Evolutionary conservation across 2,888 invertebrate species (phyloP).

Genomic region (Fissipunctia ypsillon): DNA sequence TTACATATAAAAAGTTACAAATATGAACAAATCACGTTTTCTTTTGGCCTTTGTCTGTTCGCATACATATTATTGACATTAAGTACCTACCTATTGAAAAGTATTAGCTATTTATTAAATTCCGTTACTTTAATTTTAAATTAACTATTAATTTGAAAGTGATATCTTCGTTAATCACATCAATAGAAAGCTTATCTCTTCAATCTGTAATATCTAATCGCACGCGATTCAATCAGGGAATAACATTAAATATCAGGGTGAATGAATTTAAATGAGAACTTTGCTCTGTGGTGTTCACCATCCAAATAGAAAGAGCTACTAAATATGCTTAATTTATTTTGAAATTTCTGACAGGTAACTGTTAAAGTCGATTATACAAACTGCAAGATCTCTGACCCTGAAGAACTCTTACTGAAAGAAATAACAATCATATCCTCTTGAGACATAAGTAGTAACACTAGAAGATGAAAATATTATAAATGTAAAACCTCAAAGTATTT

Average conservation of each 20-base stretch:
- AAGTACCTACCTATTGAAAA: neutral
- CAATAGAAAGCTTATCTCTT: conserved; percentile 3
- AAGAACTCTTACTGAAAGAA: neutral
- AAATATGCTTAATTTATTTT: neutral
- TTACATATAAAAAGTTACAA: conserved; percentile 1
- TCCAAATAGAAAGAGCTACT: conserved; percentile 2
- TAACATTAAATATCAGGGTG: conserved; percentile 7
- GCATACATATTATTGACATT: neutral
- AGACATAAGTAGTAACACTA: neutral
- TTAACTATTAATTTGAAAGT: no score
- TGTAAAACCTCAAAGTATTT: neutral
- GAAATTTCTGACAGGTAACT: neutral
- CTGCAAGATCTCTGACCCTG: neutral
- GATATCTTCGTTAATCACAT: no score
- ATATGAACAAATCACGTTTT: conserved; percentile 5
- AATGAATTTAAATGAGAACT: conserved; percentile 32
- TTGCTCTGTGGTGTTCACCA: neutral
- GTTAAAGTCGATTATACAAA: neutral
- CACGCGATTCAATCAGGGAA: conserved; percentile 31
- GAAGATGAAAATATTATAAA: neutral
- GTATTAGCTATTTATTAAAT: neutral
- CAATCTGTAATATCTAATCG: conserved; percentile 24
- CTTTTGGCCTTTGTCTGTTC: conserved; percentile 10
- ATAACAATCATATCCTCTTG: neutral
- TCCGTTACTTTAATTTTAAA: no score